Percentiles rank a stretch among this genome's conserved stretches.
Conservation (phyloP, 2,113 vertebrate genomes). For the Benitochromis conjunctus region DNA sequence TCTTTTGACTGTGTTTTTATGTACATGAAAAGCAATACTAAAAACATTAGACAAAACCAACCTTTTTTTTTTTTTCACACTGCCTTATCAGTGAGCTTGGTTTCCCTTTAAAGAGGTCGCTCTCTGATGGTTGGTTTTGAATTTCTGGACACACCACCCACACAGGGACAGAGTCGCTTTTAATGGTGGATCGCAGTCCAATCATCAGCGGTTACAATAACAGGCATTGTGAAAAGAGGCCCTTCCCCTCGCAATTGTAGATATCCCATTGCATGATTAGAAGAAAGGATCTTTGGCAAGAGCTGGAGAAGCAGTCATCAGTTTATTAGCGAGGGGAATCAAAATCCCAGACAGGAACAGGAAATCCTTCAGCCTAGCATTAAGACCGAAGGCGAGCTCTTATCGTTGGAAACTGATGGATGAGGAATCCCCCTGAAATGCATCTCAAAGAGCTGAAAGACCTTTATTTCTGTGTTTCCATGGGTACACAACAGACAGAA, state of each 20-base stretch:
- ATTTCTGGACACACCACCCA: slow-evolving; percentile 56
- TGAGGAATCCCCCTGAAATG: slow-evolving; percentile 28
- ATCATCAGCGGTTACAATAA: slow-evolving; percentile 54
- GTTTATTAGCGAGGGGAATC: slow-evolving; percentile 53
- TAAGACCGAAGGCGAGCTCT: slow-evolving; percentile 4
- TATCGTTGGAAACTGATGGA: slow-evolving; percentile 26
- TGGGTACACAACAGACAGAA: neutral
- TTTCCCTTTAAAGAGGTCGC: slow-evolving; percentile 28
- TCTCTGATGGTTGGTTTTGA: slow-evolving; percentile 58
- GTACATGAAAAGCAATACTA: slow-evolving; percentile 39
- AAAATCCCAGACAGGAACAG: slow-evolving; percentile 40
- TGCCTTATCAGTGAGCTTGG: slow-evolving; percentile 61
- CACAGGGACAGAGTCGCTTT: slow-evolving; percentile 42
- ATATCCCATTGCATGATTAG: slow-evolving; percentile 60
- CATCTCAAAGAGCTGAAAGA: neutral
- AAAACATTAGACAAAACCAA: neutral
- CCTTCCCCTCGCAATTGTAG: slow-evolving; percentile 15
- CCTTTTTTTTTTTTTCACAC: slow-evolving; percentile 22
- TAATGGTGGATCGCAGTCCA: slow-evolving; percentile 43
- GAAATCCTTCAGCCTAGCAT: slow-evolving; percentile 30
- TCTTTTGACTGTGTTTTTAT: slow-evolving; percentile 24
- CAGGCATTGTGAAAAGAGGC: slow-evolving; percentile 53
- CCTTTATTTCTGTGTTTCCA: neutral
- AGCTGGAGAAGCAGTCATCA: slow-evolving; percentile 17
- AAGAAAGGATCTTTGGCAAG: slow-evolving; percentile 42